Percentiles rank a stretch among this genome's conserved stretches.
phyloP scores from a whole-genome alignment of 1,140 invertebrate genomes.

The Sinonovacula constricta region DNA sequence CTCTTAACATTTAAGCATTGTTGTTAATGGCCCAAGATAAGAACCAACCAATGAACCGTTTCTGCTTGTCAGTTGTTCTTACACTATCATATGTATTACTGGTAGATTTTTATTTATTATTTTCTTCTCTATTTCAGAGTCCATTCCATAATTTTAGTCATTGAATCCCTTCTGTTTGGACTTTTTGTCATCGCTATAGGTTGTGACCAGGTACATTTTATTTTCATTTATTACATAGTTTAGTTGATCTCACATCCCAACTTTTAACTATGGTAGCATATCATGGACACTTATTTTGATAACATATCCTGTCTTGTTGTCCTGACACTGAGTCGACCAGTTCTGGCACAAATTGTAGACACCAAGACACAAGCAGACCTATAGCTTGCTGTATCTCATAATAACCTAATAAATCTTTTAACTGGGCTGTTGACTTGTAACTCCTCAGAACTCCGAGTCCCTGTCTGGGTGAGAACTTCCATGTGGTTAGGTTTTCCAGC shows the following conservation, averaged over 20 bases:
- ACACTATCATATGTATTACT: too few species aligned
- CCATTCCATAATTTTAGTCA: slow-evolving; percentile 89
- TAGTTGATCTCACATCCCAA: not conserved
- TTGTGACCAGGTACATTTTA: slow-evolving; percentile 87
- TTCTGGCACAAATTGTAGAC: not conserved
- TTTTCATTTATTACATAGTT: too few species aligned
- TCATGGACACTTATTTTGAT: not conserved
- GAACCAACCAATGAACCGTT: too few species aligned
- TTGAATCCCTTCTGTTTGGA: slow-evolving; percentile 92
- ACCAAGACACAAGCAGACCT: not conserved
- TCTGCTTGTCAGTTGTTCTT: too few species aligned
- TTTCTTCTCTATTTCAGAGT: slow-evolving; percentile 83
- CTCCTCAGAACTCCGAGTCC: too few species aligned
- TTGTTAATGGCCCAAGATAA: too few species aligned
- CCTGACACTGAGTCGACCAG: not conserved
- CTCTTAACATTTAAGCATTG: too few species aligned
- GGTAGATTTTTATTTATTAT: too few species aligned
- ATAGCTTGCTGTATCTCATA: not conserved
- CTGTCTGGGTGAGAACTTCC: too few species aligned
- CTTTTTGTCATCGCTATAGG: slow-evolving; percentile 94
- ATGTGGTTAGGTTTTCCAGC: too few species aligned
- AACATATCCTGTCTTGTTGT: not conserved
- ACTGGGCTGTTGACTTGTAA: too few species aligned
- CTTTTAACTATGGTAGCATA: not conserved
- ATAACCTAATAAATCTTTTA: too few species aligned